These are phyloP conservation scores for Choristoneura fumiferana DNA, from an alignment of 1,140 invertebrate genomes.

Conservation along the genomic window DNA sequence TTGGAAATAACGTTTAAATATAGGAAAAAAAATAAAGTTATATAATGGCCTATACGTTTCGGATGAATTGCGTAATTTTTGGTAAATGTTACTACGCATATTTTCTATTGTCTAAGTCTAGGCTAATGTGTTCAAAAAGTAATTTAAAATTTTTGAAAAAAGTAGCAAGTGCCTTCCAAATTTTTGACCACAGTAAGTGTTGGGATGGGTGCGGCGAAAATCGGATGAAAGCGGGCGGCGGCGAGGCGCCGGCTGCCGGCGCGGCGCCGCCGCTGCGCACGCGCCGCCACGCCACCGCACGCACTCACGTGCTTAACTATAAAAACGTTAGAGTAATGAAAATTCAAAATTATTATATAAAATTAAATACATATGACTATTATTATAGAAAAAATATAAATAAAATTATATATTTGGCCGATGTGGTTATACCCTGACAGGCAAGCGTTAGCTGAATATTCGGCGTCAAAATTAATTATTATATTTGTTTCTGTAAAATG, in stretches of 20 bases:
- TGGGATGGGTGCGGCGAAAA: conserved; percentile 69
- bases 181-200: conserved; percentile 77
- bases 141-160: conserved; percentile 69
- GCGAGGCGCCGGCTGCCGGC: no score
- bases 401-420: conserved; percentile 76
- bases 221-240: conserved; percentile 40
- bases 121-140: conserved; percentile 77
- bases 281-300: conserved; percentile 35
- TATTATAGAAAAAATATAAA: conserved; percentile 75
- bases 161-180: conserved; percentile 78
- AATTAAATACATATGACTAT: conserved; percentile 75
- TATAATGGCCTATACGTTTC: conserved; percentile 75
- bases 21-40: conserved; percentile 61
- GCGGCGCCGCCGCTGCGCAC: conserved; percentile 24
- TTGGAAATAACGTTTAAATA: conserved; percentile 70
- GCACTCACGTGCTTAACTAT: conserved; percentile 61
- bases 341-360: conserved; percentile 77
- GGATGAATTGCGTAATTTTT: conserved; percentile 74
- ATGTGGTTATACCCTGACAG: conserved; percentile 75
- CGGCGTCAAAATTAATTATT: conserved; percentile 73
- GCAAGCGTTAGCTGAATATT: conserved; percentile 72
- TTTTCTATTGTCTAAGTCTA: conserved; percentile 77
- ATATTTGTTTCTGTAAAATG: conserved; percentile 48
- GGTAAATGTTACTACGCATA: conserved; percentile 78
- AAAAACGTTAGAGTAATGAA: conserved; percentile 70